A percentile compares a stretch with the other conserved stretches of the same genome.
Conservation (phyloP, 2,888 invertebrate species). For the Chrysolina haemoptera region DNA sequence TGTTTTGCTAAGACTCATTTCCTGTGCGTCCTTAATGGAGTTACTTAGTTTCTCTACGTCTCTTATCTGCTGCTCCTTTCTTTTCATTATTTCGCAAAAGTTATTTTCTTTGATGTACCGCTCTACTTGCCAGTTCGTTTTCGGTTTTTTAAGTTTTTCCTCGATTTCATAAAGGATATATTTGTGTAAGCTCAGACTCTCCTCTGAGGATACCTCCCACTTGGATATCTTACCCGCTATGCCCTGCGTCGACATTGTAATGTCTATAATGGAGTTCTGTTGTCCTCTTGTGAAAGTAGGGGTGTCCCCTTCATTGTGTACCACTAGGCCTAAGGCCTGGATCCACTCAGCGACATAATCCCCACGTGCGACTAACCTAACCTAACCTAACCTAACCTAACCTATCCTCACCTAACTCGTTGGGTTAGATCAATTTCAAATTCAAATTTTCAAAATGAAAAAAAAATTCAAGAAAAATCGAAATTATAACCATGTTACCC, state of each 20-base stretch:
- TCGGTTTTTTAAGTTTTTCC: no score
- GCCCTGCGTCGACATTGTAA: slow-evolving; percentile 10
- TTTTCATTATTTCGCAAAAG: neutral
- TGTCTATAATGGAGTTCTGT: slow-evolving; percentile 3
- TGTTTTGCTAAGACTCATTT: neutral
- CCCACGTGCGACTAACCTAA: no score
- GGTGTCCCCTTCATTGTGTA: no score
- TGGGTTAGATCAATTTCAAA: no score
- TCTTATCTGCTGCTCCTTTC: neutral
- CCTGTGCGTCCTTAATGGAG: neutral
- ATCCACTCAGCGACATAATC: no score
- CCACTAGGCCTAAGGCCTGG: no score
- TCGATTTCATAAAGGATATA: slow-evolving; percentile 13
- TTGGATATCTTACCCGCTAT: neutral
- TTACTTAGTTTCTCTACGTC: neutral
- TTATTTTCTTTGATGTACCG: neutral
- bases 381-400: no score
- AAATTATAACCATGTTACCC: no score
- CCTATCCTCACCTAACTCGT: no score
- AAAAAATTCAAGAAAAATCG: no score
- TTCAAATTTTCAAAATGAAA: no score
- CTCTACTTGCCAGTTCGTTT: neutral
- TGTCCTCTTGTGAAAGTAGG: slow-evolving; percentile 21
- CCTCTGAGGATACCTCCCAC: slow-evolving; percentile 13
- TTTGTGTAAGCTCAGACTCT: slow-evolving; percentile 16